A percentile compares a stretch with the other conserved stretches of the same genome.
phyloP scores from a whole-genome alignment of 2,888 invertebrate genomes.

The Odiellus spinosus region DNA sequence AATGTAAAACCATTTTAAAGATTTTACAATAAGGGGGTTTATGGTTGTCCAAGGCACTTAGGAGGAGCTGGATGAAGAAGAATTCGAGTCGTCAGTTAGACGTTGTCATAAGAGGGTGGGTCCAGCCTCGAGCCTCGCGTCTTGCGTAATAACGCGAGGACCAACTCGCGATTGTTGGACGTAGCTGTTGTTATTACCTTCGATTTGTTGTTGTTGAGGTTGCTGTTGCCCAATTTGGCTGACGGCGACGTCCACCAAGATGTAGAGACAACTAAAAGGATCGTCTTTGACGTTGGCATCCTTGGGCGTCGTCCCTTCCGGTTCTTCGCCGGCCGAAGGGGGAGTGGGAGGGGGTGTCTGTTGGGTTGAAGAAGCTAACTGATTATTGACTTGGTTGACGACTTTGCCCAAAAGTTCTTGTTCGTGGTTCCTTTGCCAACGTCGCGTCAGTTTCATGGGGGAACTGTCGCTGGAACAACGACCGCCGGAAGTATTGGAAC shows the following conservation, averaged over 20 bases:
- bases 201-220: too few species aligned
- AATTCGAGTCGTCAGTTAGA: too few species aligned
- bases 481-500: constrained; percentile 8
- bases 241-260: constrained; percentile 18
- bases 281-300: constrained; percentile 6
- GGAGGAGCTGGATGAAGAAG: too few species aligned
- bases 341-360: constrained; percentile 6
- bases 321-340: constrained; percentile 6
- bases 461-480: constrained; percentile 7
- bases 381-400: not conserved
- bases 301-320: not conserved
- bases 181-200: too few species aligned
- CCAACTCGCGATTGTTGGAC: too few species aligned
- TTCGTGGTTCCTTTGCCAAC: constrained; percentile 21
- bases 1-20: too few species aligned
- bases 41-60: too few species aligned
- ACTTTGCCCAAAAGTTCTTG: constrained; percentile 15
- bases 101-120: too few species aligned
- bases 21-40: too few species aligned
- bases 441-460: constrained; percentile 20
- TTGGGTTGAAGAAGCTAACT: not conserved
- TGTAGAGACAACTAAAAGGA: constrained; percentile 17
- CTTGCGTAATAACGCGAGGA: too few species aligned
- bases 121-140: too few species aligned
- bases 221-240: constrained; percentile 7